Evolutionary conservation across 2,797 vertebrate genomes (phyloP), one percentile per base, ranked within the genome.

Genomic region (Pitangus sulphuratus): DNA sequence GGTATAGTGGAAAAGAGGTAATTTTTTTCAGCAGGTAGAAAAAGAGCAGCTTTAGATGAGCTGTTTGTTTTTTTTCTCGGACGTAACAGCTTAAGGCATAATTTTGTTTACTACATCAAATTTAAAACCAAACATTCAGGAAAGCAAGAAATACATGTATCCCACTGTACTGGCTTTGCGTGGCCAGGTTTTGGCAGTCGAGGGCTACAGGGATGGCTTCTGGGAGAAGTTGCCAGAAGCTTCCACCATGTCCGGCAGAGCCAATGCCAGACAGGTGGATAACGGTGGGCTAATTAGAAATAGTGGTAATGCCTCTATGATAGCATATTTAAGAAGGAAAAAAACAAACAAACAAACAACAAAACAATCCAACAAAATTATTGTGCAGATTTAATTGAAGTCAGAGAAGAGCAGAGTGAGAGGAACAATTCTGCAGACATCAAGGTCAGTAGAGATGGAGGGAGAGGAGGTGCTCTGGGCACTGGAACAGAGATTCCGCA

Each of bases 91-190:
- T 83, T 66, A 53, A 65, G 28, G 6, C 7, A 28, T 58, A 37
- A 48, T 78, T 86, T 81, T 88, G 17, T 90, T 93, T 80, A 37
- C 13, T 91, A 20, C 16, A 28, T 42, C 25, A 68, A 48, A 86
- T 83, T 54, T 17, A 77, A 94, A 95, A 3, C 5, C 11, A 51
- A 30, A 37, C 12, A 19, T 90, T 78, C 3, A 61, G 26, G 6
- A 60, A 78, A 93, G 14, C 7, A 66, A 82, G 62, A 57, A 72
- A 37, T 45, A 9, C 6, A 56, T 21, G 6, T 42, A 79, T 39
- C 7, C 8, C 25, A 13, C 8, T 26, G 20, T 45, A 44, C 12
- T 57, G 47, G 0, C 1, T 75, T 69, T 54, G 2, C 21, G 20
- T 48, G 11, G 25, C 17, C 64, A 64, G 28, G 24, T 70, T 64